Percentiles rank a stretch among this genome's conserved stretches.
These are phyloP conservation scores for Falco naumanni DNA, from an alignment of 2,797 vertebrate genomes.

Conservation along the genomic window DNA sequence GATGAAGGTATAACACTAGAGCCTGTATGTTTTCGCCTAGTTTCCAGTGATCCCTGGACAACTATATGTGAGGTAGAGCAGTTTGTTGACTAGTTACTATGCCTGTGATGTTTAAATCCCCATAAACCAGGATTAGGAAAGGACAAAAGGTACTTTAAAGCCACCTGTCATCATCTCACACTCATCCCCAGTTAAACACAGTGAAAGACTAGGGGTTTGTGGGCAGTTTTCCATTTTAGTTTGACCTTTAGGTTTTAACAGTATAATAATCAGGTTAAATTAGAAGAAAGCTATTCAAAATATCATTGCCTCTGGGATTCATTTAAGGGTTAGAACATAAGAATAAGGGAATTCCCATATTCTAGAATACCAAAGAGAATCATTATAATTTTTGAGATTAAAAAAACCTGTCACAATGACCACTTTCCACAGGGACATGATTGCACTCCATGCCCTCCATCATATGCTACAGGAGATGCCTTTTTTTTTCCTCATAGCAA, in stretches of 20 bases:
- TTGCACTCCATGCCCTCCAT: neutral
- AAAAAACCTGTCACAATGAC: neutral
- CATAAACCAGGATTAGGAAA: slow-evolving; percentile 60
- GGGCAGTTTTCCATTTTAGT: slow-evolving; percentile 14
- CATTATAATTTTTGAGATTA: neutral
- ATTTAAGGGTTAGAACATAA: neutral
- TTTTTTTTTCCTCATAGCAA: neutral
- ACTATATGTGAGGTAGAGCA: neutral
- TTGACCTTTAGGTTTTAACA: slow-evolving; percentile 23
- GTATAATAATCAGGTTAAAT: neutral
- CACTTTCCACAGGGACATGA: neutral
- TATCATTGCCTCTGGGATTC: neutral
- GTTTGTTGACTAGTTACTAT: slow-evolving; percentile 22
- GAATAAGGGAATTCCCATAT: neutral
- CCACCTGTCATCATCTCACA: slow-evolving; percentile 53
- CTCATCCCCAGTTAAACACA: slow-evolving; percentile 30
- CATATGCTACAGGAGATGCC: neutral
- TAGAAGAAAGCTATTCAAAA: neutral
- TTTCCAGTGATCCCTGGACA: neutral
- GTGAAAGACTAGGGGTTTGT: slow-evolving; percentile 33
- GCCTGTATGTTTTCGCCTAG: neutral
- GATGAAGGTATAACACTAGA: neutral
- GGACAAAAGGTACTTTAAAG: slow-evolving; percentile 68
- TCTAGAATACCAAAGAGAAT: neutral
- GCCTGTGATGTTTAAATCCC: slow-evolving; percentile 53